Base-by-base conservation (phyloP, 2,113 vertebrate genomes). In the Cariama cristata region DNA sequence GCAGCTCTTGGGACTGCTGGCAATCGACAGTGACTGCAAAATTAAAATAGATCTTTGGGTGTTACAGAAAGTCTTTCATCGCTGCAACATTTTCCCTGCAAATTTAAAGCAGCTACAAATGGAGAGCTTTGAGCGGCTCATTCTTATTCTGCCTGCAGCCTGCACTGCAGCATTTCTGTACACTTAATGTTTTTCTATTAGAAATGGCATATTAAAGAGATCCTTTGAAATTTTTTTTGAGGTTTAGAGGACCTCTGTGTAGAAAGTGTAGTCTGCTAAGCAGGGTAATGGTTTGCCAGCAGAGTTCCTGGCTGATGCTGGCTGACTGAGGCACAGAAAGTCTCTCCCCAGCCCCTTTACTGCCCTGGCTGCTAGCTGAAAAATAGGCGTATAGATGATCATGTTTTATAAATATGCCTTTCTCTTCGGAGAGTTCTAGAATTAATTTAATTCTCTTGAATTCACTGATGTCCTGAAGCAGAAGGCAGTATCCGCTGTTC, bases 11-110 rank as follows among this genome's bases (percentile, higher is more conserved):
- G 94, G 96, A 74, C 85, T 81, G 86, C 94, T 97, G 90, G 90
- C 92, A 96, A 33, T 96, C 67, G 73, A 85, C 86, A 92, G 91
- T 88, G 89, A 75, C 94, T 97, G 75, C 32, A 67, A 97, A 97
- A 97, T 93, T 97, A 96, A 97, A 98, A 96, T 90, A 88, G 86
- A 97, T 97, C 59, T 97, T 97, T 76, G 94, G 64, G 91, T 97
- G 97, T 96, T 93, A 96, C 96, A 95, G 79, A 76, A 96, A 69
- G 88, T 55, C 81, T 98, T 96, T 97, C 96, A 83, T 93, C 28
- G 27, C 84, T 4, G 17, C 84, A 95, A 83, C 93, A 47, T 94
- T 96, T 97, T 72, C 35, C 24, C 67, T 93, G 64, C 77, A 97
- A 95, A 97, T 95, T 88, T 97, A 97, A 96, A 91, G 91, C 91